Conservation (phyloP, 1,140 invertebrate species). For the Ephestia elutella region DNA sequence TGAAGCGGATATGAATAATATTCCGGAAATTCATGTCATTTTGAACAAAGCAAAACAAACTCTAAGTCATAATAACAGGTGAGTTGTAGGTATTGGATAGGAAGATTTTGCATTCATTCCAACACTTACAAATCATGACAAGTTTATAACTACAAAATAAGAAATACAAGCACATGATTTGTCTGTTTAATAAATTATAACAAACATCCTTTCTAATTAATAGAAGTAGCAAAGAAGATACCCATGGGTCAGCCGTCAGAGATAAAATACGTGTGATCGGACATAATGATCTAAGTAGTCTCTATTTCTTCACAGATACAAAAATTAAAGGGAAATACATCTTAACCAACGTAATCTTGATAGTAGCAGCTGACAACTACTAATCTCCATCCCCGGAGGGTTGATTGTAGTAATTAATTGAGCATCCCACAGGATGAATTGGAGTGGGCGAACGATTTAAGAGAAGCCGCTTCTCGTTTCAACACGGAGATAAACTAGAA, state of each 20-base stretch:
- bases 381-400: constrained; percentile 6
- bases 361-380: constrained; percentile 1
- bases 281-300: too few species aligned
- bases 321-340: background rate
- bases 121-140: too few species aligned
- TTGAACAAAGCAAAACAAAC: too few species aligned
- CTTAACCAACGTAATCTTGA: background rate
- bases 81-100: too few species aligned
- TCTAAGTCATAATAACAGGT: too few species aligned
- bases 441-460: constrained; percentile 17
- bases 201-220: too few species aligned
- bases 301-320: background rate
- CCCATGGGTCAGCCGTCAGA: background rate
- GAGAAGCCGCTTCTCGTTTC: constrained; percentile 2
- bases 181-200: too few species aligned
- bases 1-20: background rate
- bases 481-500: constrained; percentile 12
- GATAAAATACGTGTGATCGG: background rate
- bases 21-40: too few species aligned
- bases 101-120: too few species aligned
- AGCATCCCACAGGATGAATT: constrained; percentile 17
- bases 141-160: too few species aligned
- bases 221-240: too few species aligned
- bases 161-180: too few species aligned
- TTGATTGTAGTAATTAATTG: constrained; percentile 21